phyloP scores from a whole-genome alignment of 1,140 invertebrate genomes.

The Brachionus plicatilis region DNA sequence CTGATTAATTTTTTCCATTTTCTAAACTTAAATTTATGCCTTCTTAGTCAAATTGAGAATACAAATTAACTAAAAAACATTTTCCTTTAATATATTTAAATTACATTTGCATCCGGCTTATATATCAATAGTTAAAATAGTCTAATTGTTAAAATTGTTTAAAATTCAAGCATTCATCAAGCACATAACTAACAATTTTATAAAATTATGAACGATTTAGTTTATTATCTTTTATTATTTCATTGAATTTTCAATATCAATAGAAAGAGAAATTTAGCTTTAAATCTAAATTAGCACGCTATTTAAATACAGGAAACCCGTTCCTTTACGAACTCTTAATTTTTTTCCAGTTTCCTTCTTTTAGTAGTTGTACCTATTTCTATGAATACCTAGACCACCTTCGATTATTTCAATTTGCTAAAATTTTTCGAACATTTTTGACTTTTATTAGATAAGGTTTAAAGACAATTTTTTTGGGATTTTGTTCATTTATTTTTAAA shows the following conservation, averaged over 20 bases:
- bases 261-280: not conserved
- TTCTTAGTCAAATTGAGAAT: not conserved
- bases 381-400: not conserved
- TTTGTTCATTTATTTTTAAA: too few species aligned
- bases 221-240: not conserved
- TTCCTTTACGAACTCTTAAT: not conserved
- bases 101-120: not conserved
- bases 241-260: not conserved
- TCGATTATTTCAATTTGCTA: not conserved
- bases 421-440: not conserved
- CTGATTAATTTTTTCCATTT: not conserved
- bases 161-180: not conserved
- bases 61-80: not conserved
- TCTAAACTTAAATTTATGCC: not conserved
- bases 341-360: not conserved
- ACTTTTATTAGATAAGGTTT: too few species aligned
- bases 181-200: not conserved
- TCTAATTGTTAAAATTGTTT: not conserved
- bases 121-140: not conserved
- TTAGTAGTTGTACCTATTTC: not conserved
- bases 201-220: not conserved
- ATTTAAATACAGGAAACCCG: not conserved
- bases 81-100: not conserved
- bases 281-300: not conserved
- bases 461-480: too few species aligned